Evolutionary conservation across 1,140 invertebrate genomes (phyloP), one percentile per base, ranked within the genome.

Genomic region (Ostrea edulis): DNA sequence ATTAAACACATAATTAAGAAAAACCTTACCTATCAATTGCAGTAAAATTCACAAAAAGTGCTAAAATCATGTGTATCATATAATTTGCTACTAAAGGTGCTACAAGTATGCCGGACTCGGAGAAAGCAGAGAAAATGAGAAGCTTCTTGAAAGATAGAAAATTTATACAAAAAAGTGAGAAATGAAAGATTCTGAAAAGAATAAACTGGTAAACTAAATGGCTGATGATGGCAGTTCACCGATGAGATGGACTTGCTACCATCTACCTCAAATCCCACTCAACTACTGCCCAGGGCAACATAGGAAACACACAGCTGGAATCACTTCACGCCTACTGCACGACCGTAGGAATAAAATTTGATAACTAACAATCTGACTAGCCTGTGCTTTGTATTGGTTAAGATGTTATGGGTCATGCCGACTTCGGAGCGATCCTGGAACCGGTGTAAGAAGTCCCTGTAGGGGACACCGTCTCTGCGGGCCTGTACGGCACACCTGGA

Each of bases 361-460:
- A 89, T 89, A 90, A 92, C 88, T 91, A 90, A 91, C 90, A 91
- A 62, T 89, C 89, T 88, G 84, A 91, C 88, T 90, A 88, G 93
- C 94, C 92, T 94, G 93, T 95, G 94, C 89, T 94, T 93, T 87
- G 92, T 92, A 89, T 94, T 91, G 20, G 93, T 93, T 17, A 95
- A 90, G 25, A 95, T 93, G 81, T 93, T 93, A 87, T 95, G 94
- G 8, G 94, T 91, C 91, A 95, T 94, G 25, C 95, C 95, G 0
- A 84, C 89, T 87, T 95, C 95, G 44, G 93, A 93, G 54, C 95
- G 88, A 90, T 95, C 94, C 92, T 95, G 94, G 92, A 95, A 95
- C 62, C 93, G 89, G 86, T 94, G 92, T 9, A 95, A 88, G 89
- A 95, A 95, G 62, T 95, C 94, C 58, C 91, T 90, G 90, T 95